These are phyloP conservation scores for Salvelinus sp. DNA, from an alignment of 2,113 vertebrate genomes.

Conservation along the genomic window DNA sequence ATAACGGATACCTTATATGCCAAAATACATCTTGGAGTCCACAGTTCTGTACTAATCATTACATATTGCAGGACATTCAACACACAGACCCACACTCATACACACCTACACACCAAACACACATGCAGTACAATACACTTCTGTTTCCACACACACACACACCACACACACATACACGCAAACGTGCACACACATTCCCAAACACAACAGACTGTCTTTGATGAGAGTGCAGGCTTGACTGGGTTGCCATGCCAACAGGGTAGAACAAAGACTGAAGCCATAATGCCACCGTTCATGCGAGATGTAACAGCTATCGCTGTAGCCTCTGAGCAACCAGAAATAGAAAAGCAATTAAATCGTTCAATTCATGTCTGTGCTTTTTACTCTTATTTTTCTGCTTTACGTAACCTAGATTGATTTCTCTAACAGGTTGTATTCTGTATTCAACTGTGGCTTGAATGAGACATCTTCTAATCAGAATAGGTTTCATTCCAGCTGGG, in stretches of 20 bases:
- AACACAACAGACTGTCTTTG: constrained; percentile 28
- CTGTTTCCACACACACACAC: background rate
- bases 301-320: constrained; percentile 10
- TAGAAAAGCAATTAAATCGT: background rate
- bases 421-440: no score
- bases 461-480: no score
- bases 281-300: constrained; percentile 34
- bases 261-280: constrained; percentile 46
- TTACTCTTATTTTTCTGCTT: background rate
- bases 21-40: no score
- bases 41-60: no score
- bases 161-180: constrained; percentile 25
- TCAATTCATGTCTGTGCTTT: no score
- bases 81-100: background rate
- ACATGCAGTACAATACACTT: background rate
- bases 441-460: no score
- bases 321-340: background rate
- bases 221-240: constrained; percentile 50
- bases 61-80: background rate
- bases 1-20: no score
- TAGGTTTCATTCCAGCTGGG: no score
- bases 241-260: constrained; percentile 55
- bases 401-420: no score
- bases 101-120: constrained; percentile 1
- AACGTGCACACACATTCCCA: constrained; percentile 21